Base-by-base conservation (phyloP, 2,113 vertebrate species). In the Salvelinus alpinus region DNA sequence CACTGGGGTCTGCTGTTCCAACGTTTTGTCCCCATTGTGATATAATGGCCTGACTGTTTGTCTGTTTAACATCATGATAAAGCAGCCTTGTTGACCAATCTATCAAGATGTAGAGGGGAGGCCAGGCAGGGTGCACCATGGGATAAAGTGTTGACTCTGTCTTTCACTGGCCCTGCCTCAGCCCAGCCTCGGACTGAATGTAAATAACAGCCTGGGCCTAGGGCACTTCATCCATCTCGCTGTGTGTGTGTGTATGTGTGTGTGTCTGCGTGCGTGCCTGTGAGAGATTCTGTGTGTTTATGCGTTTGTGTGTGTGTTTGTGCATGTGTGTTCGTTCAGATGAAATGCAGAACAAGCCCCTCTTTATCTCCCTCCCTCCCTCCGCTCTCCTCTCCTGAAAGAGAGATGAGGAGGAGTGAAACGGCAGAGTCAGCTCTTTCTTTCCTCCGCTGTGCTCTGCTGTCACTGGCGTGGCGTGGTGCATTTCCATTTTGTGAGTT, bases 271-370 rank as follows among this genome's bases (percentile, higher is more conserved):
- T 27, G 62, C 44, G 72, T 27, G 38, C 25, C 7, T 11, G 60
- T 65, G 7, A 24, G 22, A n/a, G 62, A 24, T 11, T 11, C 3
- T 34, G 27, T 47, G 38, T 65, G 72, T 54, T 8, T 11, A 62
- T 72, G 47, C 13, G 48, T 57, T 27, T 66, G 64, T 25, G 47
- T 72, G 14, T 78, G 59, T 73, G 60, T 64, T 27, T 60, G n/a
- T 44, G 73, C 48, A 25, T 51, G 73, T n/a, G 73, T 44, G 59
- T 48, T n/a, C 34, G 76, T 34, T 22, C 22, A 47, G 27, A 54
- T 78, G 51, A 64, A 18, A 78, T n/a, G 25, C 29, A 78, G 77
- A 85, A 81, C 70, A 88, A 83, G 38, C 18, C 24, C 29, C 59
- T 82, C 77, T 79, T 78, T 86, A 74, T 80, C 29, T 22, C 5